A percentile compares a stretch with the other conserved stretches of the same genome.
Evolutionary conservation across 2,797 vertebrate genomes (phyloP).

Genomic region (Sebastes kiyomatsui): DNA sequence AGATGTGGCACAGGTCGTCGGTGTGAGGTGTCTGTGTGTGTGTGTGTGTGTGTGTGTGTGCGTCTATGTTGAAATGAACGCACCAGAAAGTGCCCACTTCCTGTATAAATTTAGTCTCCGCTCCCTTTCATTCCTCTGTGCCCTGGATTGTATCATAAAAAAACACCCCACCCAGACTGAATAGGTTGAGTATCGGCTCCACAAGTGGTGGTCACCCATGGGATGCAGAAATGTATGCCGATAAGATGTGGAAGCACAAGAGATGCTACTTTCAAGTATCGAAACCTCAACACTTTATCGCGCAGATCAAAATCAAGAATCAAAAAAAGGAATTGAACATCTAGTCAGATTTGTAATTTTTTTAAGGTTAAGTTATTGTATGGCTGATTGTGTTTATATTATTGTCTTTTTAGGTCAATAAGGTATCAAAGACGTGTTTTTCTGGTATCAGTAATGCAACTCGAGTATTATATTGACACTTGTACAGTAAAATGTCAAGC

Average conservation of each 20-base stretch:
- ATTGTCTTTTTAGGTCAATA: neutral
- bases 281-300: neutral
- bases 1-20: conserved; percentile 88
- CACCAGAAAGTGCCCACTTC: conserved; percentile 92
- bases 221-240: neutral
- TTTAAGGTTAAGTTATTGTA: neutral
- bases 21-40: conserved; percentile 75
- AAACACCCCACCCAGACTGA: conserved; percentile 38
- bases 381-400: neutral
- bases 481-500: no score
- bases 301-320: neutral
- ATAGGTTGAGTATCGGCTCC: conserved; percentile 26
- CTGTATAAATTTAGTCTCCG: conserved; percentile 91
- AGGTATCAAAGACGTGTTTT: neutral
- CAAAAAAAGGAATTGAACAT: neutral
- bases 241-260: neutral
- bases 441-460: neutral
- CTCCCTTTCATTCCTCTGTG: conserved; percentile 86
- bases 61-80: conserved; percentile 87
- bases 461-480: neutral
- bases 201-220: neutral
- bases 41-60: conserved; percentile 82
- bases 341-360: neutral
- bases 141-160: conserved; percentile 89
- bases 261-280: neutral